Evolutionary conservation across 30 jellyfish, hydroid and myxozoan genomes (phyloP).

Genomic region (Turritopsis rubra): DNA sequence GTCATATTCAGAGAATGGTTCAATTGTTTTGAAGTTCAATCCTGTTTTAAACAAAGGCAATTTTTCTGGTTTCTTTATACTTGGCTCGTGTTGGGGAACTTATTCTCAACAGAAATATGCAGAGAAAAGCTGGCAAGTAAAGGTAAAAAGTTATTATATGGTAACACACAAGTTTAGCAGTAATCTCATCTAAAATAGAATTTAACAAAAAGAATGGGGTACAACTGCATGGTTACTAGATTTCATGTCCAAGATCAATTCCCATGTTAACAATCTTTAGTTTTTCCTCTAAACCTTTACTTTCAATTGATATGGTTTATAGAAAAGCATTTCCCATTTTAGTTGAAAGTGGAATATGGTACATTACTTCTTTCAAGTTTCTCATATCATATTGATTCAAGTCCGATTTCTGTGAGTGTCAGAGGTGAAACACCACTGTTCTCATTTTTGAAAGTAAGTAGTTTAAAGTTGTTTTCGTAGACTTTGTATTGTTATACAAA

Average conservation of each 20-base stretch:
- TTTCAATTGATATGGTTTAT: too few species aligned
- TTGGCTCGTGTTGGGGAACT: conserved; percentile 80
- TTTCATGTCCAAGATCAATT: background rate
- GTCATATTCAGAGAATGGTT: conserved; percentile 39
- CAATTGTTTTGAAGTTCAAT: conserved; percentile 44
- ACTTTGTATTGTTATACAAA: too few species aligned
- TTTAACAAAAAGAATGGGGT: too few species aligned
- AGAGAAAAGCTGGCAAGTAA: background rate
- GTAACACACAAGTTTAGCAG: too few species aligned
- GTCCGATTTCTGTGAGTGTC: background rate
- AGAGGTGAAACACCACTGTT: background rate
- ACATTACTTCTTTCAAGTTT: background rate
- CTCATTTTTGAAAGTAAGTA: background rate
- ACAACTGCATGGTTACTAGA: too few species aligned
- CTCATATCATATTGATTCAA: background rate
- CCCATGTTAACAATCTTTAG: too few species aligned
- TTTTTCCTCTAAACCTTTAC: too few species aligned
- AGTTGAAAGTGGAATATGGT: background rate
- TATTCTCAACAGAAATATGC: conserved; percentile 12
- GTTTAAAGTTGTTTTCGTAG: background rate
- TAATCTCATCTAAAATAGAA: too few species aligned
- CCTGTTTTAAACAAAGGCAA: conserved; percentile 50
- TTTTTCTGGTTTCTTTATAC: conserved; percentile 66
- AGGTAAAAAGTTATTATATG: too few species aligned
- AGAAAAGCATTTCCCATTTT: background rate